phyloP scores from a whole-genome alignment of 1,140 invertebrate genomes.

The Drosophila varians region DNA sequence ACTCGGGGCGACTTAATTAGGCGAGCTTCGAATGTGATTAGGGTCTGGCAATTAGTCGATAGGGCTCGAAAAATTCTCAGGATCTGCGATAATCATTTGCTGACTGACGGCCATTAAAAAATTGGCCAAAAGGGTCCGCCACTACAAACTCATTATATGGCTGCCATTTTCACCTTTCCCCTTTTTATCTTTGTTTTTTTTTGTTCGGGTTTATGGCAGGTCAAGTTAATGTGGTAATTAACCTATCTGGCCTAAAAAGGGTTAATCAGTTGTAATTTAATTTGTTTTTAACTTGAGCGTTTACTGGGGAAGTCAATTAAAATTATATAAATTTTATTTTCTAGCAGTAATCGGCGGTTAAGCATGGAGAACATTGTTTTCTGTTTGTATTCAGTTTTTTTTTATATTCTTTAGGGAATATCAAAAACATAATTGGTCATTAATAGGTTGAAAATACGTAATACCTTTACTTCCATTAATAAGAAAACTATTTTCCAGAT shows the following conservation, averaged over 20 bases:
- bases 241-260: slow-evolving; percentile 35
- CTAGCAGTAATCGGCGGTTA: neutral
- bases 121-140: neutral
- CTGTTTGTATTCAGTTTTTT: too few relatives aligned
- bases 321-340: neutral
- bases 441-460: too few relatives aligned
- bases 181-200: neutral
- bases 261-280: slow-evolving; percentile 13
- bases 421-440: too few relatives aligned
- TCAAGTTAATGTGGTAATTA: slow-evolving; percentile 50
- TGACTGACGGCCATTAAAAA: slow-evolving; percentile 44
- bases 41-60: slow-evolving; percentile 69
- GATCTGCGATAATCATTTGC: slow-evolving; percentile 47
- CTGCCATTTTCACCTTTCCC: neutral
- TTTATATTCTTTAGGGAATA: too few relatives aligned
- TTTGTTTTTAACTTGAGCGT: slow-evolving; percentile 13
- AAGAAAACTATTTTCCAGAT: neutral
- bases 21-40: slow-evolving; percentile 68
- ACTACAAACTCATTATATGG: slow-evolving; percentile 33
- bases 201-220: slow-evolving; percentile 22
- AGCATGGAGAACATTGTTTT: too few relatives aligned
- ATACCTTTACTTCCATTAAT: too few relatives aligned
- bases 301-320: slow-evolving; percentile 6
- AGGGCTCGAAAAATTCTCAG: slow-evolving; percentile 22
- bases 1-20: slow-evolving; percentile 58